Percentiles rank a stretch among this genome's conserved stretches.
These are phyloP conservation scores for Stenoptilia bipunctidactyla DNA, from an alignment of 2,888 invertebrate species.

Conservation along the genomic window DNA sequence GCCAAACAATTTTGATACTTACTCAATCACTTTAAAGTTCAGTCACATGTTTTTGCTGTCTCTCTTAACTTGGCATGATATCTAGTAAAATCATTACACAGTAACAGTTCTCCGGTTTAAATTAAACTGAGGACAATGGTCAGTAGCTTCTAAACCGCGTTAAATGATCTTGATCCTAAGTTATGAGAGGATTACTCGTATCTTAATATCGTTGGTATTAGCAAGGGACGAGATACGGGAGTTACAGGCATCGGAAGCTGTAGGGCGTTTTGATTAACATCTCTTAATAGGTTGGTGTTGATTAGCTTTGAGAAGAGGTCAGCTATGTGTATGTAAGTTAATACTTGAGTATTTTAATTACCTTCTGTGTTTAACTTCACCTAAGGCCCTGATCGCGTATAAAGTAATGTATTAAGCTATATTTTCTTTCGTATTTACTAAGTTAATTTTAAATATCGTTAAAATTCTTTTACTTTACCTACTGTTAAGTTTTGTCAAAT, in stretches of 20 bases:
- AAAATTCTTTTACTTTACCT: too few species aligned
- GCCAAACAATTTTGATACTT: conserved; percentile 19
- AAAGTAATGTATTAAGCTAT: too few species aligned
- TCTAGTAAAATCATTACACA: conserved; percentile 55
- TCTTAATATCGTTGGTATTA: conserved; percentile 61
- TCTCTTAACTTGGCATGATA: conserved; percentile 22
- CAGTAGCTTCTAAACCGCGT: conserved; percentile 45
- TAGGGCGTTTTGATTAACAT: conserved; percentile 21
- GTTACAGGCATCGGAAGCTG: neutral
- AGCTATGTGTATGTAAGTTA: too few species aligned
- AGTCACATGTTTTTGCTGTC: neutral
- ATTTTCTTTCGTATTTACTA: too few species aligned
- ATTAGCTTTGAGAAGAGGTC: conserved; percentile 8
- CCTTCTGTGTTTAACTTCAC: too few species aligned
- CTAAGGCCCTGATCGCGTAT: too few species aligned
- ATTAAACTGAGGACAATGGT: conserved; percentile 69
- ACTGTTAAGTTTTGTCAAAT: too few species aligned
- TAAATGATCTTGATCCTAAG: conserved; percentile 62
- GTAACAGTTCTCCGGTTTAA: conserved; percentile 44
- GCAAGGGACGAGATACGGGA: conserved; percentile 23
- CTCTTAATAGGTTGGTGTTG: conserved; percentile 12
- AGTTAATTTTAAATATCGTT: too few species aligned
- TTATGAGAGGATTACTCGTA: conserved; percentile 67
- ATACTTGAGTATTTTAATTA: too few species aligned
- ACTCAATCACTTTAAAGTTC: conserved; percentile 9